These are phyloP conservation scores for Eupristina koningsbergeri DNA, from an alignment of 1,140 invertebrate species.

Conservation along the genomic window DNA sequence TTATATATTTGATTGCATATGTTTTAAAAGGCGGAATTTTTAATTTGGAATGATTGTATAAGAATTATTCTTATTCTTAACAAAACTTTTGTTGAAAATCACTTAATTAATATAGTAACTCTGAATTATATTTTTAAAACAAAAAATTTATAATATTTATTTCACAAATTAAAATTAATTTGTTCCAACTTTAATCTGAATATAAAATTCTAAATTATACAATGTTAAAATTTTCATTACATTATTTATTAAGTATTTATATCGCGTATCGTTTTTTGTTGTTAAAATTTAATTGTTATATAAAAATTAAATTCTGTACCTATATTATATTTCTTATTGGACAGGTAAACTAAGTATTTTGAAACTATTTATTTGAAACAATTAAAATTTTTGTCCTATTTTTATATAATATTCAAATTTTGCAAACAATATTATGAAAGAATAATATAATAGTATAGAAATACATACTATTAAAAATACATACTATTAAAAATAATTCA, in stretches of 20 bases:
- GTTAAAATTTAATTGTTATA: slow-evolving; percentile 3
- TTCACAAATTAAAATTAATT: not conserved
- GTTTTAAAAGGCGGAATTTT: not conserved
- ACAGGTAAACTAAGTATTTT: not conserved
- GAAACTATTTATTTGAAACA: not conserved
- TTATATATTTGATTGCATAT: not conserved
- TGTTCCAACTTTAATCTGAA: not conserved
- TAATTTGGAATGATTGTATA: slow-evolving; percentile 4
- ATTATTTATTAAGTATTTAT: slow-evolving; percentile 29
- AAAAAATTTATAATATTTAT: not conserved
- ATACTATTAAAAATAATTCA: too few species aligned
- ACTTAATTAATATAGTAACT: not conserved
- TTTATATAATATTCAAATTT: not conserved
- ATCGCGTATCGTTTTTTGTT: not conserved
- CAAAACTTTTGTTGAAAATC: not conserved
- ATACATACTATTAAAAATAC: too few species aligned
- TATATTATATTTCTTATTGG: not conserved
- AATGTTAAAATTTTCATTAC: not conserved
- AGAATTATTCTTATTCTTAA: slow-evolving; percentile 12
- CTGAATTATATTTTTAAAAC: not conserved
- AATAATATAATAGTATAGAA: too few species aligned
- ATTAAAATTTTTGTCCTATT: not conserved
- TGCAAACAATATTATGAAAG: too few species aligned
- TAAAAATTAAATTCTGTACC: not conserved
- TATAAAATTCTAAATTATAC: not conserved